Conservation (phyloP, 2,113 vertebrate genomes). For the Elephantulus edwardii region DNA sequence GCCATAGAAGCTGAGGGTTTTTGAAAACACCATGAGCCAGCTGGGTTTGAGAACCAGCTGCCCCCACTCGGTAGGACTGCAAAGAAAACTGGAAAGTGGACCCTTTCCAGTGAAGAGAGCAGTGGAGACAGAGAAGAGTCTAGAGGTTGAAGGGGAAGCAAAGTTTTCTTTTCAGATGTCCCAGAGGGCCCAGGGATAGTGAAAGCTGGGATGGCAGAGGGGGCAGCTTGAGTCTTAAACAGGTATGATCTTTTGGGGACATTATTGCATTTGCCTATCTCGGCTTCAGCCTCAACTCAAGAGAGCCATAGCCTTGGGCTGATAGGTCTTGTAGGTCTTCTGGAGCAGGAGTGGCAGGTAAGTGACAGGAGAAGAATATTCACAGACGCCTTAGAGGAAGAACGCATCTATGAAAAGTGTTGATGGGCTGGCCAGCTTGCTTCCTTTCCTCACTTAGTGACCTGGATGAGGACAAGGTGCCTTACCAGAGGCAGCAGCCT, state of each 20-base stretch:
- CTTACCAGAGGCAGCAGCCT: background rate
- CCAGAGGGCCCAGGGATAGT: background rate
- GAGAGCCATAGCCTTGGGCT: background rate
- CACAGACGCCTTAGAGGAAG: background rate
- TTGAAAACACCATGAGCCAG: background rate
- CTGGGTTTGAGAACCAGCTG: background rate
- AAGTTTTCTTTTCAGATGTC: background rate
- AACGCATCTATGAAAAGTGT: background rate
- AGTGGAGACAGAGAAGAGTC: rapidly evolving
- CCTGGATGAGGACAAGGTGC: background rate
- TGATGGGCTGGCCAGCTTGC: background rate
- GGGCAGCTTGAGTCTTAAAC: background rate
- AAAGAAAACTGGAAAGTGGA: background rate
- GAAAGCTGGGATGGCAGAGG: background rate
- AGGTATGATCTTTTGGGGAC: background rate
- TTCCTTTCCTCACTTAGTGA: slow-evolving; percentile 50
- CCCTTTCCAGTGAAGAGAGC: background rate
- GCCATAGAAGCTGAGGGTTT: background rate
- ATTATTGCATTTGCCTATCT: background rate
- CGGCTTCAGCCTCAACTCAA: background rate
- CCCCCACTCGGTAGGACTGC: background rate
- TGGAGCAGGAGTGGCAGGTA: background rate
- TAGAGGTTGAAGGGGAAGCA: background rate
- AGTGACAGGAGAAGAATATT: background rate
- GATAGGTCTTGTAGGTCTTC: background rate